These are phyloP conservation scores for Patiria pectinifera DNA, from an alignment of 53 echinoderm and acorn worm genomes.

Conservation along the genomic window DNA sequence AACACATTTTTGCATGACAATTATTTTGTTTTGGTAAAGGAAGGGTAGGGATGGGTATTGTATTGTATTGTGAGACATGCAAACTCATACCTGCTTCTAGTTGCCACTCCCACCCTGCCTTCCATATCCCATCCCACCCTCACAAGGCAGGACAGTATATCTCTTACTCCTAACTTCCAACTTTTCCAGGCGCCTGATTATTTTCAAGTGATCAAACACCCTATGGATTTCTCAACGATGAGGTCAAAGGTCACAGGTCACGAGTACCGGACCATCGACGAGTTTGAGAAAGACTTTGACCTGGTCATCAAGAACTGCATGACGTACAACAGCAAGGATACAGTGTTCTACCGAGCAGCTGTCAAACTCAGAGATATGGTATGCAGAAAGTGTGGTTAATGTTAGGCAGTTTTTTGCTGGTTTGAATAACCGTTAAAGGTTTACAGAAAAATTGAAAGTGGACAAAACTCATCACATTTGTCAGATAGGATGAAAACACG, in stretches of 20 bases:
- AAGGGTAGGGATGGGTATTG: too few species aligned
- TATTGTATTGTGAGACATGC: too few species aligned
- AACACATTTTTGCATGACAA: too few species aligned
- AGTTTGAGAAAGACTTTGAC: slow-evolving; percentile 91
- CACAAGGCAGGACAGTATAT: background rate
- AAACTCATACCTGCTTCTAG: too few species aligned
- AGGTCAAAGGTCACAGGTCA: slow-evolving; percentile 78
- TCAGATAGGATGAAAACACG: too few species aligned
- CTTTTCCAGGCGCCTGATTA: slow-evolving; percentile 87
- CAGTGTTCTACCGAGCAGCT: slow-evolving; percentile 94
- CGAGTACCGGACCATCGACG: slow-evolving; percentile 78
- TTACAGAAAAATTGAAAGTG: too few species aligned
- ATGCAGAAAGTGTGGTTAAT: slow-evolving; percentile 8
- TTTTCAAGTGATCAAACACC: slow-evolving; percentile 86
- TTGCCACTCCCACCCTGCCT: too few species aligned
- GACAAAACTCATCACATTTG: too few species aligned
- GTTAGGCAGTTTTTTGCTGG: too few species aligned
- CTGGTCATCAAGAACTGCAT: slow-evolving; percentile 90
- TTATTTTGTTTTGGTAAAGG: too few species aligned
- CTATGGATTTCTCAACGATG: slow-evolving; percentile 92
- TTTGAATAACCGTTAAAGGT: too few species aligned
- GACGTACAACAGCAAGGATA: slow-evolving; percentile 96
- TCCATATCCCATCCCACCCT: background rate
- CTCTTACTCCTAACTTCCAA: background rate
- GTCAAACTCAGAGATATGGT: slow-evolving; percentile 92